Base-by-base conservation (phyloP, 2,797 vertebrate species). In the Crocodylus rhombifer region DNA sequence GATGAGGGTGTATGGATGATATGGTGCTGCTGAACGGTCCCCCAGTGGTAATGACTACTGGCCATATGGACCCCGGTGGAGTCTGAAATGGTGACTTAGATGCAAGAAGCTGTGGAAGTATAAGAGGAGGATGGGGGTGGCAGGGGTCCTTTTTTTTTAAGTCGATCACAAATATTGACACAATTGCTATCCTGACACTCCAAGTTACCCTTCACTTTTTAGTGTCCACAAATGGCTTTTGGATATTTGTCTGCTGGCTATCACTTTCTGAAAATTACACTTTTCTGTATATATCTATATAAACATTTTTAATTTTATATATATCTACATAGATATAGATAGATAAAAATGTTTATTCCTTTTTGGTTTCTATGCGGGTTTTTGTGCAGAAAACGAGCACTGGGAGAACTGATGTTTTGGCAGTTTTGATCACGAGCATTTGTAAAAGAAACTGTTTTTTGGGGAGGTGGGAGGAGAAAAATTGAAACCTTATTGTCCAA, bases 181-280 rank as follows among this genome's bases (percentile, higher is more conserved):
- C 14, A 14, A 25, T 51, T 51, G 42, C 36, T 16, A 42, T 86
- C 10, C 11, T 77, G 17, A 26, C 81, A 51, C 58, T 60, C 82
- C 16, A 9, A 28, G 61, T 11, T 83, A 26, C 51, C 65, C 2
- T 63, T 82, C 55, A 4, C 14, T 1, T 10, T 51, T 0, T 61
- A 20, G 65, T 67, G 0, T 9, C 4, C 30, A 12, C 71, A 2
- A 6, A 5, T 30, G 86, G 17, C 11, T 28, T 2, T 83, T 26
- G 76, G 23, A 16, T 84, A 28, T 23, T 61, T 86, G 23, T 30
- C 55, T 87, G 57, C 7, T 65, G 12, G 12, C 10, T 60, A 26
- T 56, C 56, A 0, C 6, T 67, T 77, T 80, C 14, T 16, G 60
- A 61, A 91, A 87, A 56, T 1, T 4, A 80, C 3, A 16, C 82